Base-by-base conservation (phyloP, 2,797 vertebrate genomes). In the Premnoplex brunnescens region DNA sequence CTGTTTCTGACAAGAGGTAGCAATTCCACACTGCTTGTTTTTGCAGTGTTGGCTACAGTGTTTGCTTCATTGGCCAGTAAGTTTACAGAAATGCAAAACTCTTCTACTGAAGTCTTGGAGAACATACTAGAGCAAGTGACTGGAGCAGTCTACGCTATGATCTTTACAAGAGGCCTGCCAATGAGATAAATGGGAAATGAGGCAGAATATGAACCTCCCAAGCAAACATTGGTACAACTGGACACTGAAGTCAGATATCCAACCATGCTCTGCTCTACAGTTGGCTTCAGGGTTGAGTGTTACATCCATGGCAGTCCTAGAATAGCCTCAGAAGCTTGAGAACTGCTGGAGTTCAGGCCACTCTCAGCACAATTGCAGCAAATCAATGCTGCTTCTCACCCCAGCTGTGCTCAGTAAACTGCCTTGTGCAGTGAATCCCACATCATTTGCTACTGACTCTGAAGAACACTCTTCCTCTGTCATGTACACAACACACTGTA, bases 401-500 rank as follows among this genome's bases (percentile, higher is more conserved):
- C 19, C 37, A 32, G 51, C 81, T 43, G 14, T 55, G 59, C 74
- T 75, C 48, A 82, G 54, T 37, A 60, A 54, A 30, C 28, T 75
- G 58, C 56, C 21, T n/a, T 2, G 13, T 34, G 11, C 32, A 69
- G 58, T 28, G 15, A 79, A 79, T 73, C 15, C 30, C 44, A 7
- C 51, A 41, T 3, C 3, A 5, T 41, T 51, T 68, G 21, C 52
- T 85, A 4, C 0, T 22, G 12, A 14, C 26, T 46, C 51, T 39
- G n/a, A 85, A 68, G 46, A 69, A 66, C 7, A 10, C 14, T 68
- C 20, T 58, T 79, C 59, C 12, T 71, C 37, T 58, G 14, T 76
- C n/a, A 8, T 2, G 1, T 46, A 44, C 6, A 14, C 10, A 46
- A 51, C 2, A 1, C 32, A 44, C 7, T 41, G 12, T 20, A 22